A percentile compares a stretch with the other conserved stretches of the same genome.
These are phyloP conservation scores for Drosophila micromelanica DNA, from an alignment of 1,140 invertebrate genomes.

Conservation along the genomic window DNA sequence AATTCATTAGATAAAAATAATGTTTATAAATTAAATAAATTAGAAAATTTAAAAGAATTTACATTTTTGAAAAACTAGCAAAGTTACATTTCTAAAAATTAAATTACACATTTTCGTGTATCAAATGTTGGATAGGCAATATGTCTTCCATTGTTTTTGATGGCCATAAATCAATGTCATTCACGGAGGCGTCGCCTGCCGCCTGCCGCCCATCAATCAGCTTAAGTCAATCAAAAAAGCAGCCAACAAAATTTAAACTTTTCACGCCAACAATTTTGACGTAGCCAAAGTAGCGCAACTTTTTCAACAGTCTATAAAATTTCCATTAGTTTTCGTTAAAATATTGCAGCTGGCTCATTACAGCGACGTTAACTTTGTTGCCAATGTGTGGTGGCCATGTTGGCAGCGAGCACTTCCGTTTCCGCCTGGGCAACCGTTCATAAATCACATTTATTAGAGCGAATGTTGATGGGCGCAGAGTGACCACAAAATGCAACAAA, in stretches of 20 bases:
- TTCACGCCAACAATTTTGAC: slow-evolving; percentile 27
- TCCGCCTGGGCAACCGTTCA: slow-evolving; percentile 32
- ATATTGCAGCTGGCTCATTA: slow-evolving; percentile 55
- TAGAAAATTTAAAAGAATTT: neutral
- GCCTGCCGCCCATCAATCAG: slow-evolving; percentile 66
- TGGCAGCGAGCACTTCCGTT: slow-evolving; percentile 32
- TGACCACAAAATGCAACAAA: slow-evolving; percentile 69
- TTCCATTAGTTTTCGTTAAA: slow-evolving; percentile 44
- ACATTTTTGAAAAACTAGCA: neutral
- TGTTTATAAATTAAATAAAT: no score
- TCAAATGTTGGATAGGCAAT: slow-evolving; percentile 42
- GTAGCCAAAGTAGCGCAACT: slow-evolving; percentile 10
- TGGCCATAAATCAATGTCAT: slow-evolving; percentile 75
- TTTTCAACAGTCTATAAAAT: slow-evolving; percentile 27
- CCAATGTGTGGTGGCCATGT: slow-evolving; percentile 26
- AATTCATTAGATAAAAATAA: no score
- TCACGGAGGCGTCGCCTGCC: slow-evolving; percentile 26
- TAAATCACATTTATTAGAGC: slow-evolving; percentile 77
- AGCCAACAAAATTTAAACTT: slow-evolving; percentile 49
- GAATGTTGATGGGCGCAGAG: slow-evolving; percentile 32
- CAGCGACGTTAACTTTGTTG: slow-evolving; percentile 40
- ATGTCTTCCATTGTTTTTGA: slow-evolving; percentile 41
- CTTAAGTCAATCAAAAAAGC: slow-evolving; percentile 61
- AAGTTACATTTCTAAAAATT: neutral
- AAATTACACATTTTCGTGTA: neutral